Evolutionary conservation across 2,797 vertebrate genomes (phyloP), one percentile per base, ranked within the genome.

Genomic region (Coendou prehensilis): DNA sequence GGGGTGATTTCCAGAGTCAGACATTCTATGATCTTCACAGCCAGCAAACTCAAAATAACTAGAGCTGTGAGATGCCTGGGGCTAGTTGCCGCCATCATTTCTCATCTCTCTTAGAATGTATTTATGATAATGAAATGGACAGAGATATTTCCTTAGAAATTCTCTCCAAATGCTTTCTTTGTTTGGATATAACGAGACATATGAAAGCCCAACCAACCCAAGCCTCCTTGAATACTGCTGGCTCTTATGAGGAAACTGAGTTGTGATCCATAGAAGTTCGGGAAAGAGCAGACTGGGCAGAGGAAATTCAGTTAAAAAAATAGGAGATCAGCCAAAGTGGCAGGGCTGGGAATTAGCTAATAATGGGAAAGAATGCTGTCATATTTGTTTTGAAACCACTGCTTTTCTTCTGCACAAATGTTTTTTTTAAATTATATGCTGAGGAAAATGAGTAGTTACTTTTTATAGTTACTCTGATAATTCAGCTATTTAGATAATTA

Each of bases 101-200:
- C 92, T 96, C 85, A 93, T 95, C 33, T 61, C 50, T 95, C 95
- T 81, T 93, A 93, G 81, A 89, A 95, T 84, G 80, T 78, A 61
- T 85, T 97, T 95, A 88, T 75, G 52, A 94, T 89, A 71, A 93
- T 69, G 67, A 84, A 67, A 81, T 69, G 30, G 75, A 92, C 79
- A 93, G 80, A 95, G 50, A 45, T 41, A 93, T 95, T 97, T 94
- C 81, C 85, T 95, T 76, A 76, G 41, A 95, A 91, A 89, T 75
- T 59, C 64, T 93, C 52, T 93, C 87, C 87, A 89, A 94, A 93
- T 89, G 41, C 26, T 94, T 87, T 85, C 85, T 87, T 96, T 94
- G 73, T 92, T 94, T 88, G 87, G 30, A 54, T 90, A 33, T 88
- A 87, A 75, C 69, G 59, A 45, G 67, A 76, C 45, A 64, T 13